Conservation (phyloP, 2,888 invertebrate species). For the Cantharis rufa region DNA sequence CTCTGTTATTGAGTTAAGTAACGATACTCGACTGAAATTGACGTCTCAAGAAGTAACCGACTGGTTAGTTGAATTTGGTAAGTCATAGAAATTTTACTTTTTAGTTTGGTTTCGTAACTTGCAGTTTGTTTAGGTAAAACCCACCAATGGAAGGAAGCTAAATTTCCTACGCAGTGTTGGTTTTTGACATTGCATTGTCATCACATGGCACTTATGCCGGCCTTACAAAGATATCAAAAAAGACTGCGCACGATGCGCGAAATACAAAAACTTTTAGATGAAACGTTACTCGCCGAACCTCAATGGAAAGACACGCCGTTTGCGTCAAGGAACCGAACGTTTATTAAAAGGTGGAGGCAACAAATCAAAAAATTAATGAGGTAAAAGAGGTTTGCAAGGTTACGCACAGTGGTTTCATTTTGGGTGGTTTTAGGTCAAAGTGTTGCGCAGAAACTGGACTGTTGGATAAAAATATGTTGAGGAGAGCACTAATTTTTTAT, state of each 20-base stretch:
- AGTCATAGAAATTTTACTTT: slow-evolving; percentile 40
- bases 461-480: slow-evolving; percentile 81
- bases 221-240: slow-evolving; percentile 81
- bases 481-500: slow-evolving; percentile 85
- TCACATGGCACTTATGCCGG: slow-evolving; percentile 88
- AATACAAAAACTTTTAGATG: slow-evolving; percentile 84
- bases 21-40: slow-evolving; percentile 82
- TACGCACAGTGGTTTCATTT: slow-evolving; percentile 40
- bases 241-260: slow-evolving; percentile 79
- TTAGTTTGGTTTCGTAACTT: slow-evolving; percentile 5
- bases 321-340: slow-evolving; percentile 78
- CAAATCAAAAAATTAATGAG: slow-evolving; percentile 78
- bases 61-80: slow-evolving; percentile 72
- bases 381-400: slow-evolving; percentile 50
- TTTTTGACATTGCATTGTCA: slow-evolving; percentile 94
- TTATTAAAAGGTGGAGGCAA: slow-evolving; percentile 84
- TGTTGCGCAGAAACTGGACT: slow-evolving; percentile 89
- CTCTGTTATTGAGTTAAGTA: slow-evolving; percentile 71
- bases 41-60: slow-evolving; percentile 79
- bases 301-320: slow-evolving; percentile 80
- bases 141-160: slow-evolving; percentile 75
- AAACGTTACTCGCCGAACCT: slow-evolving; percentile 78
- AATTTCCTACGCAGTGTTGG: slow-evolving; percentile 97
- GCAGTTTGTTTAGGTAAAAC: slow-evolving; percentile 55
- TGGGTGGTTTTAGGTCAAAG: slow-evolving; percentile 70